Evolutionary conservation across 2,888 invertebrate species (phyloP), one percentile per base, ranked within the genome.

Genomic region (Drosophila macrospina): DNA sequence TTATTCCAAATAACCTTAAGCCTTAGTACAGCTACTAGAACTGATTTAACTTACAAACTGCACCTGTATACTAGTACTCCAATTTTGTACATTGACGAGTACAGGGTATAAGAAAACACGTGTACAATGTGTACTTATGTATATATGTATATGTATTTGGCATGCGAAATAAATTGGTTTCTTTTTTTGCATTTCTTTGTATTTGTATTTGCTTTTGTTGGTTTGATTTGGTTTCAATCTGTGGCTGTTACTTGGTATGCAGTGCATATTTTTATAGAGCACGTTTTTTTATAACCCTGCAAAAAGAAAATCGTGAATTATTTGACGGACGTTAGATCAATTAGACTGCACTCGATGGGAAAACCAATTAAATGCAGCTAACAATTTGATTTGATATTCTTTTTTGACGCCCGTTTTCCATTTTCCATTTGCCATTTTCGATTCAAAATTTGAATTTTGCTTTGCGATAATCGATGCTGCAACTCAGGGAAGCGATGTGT

Each of bases 401-500:
- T 28, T 7, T 28, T 26, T 26, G 2, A 1, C 26, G 7, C 5
- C 5, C 26, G 7, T 26, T 26, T 26, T 26, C 4, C 26, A 26
- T 45, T 34, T 24, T 26, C 13, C n/a, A n/a, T n/a, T n/a, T n/a
- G n/a, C n/a, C n/a, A n/a, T n/a, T n/a, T 16, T 16, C 37, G 10
- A 15, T 30, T 16, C n/a, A 5, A 3, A 42, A 24, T 37, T 15
- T 34, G 5, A 0, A 11, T 39, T 63, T 7, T n/a, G n/a, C n/a
- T 16, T 54, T 24, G 8, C 8, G 7, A 52, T 62, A 55, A 61
- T 47, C 52, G 47, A 64, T 67, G 61, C 28, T 65, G 59, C 48
- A 7, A 34, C 37, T 44, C 34, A 95, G 95, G 94, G 93, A 68
- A 94, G 94, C 91, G 95, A 94, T 90, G 94, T 93, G 80, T 95